Evolutionary conservation across 2,113 vertebrate species (phyloP), one percentile per base, ranked within the genome.

Genomic region (Motacilla tschutschensis): DNA sequence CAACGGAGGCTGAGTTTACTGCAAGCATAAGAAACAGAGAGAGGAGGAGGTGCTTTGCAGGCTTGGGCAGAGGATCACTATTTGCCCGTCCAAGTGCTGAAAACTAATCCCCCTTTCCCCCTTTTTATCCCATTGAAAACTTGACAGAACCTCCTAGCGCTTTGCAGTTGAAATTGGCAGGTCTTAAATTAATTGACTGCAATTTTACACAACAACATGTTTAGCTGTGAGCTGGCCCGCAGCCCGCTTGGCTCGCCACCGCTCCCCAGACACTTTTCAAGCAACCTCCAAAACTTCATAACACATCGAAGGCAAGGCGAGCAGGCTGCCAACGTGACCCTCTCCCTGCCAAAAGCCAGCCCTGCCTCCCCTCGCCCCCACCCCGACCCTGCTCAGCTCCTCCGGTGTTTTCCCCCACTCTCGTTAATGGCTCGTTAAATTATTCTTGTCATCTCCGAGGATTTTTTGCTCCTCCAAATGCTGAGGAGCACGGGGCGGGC

Each of bases 171-270:
- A 94, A 95, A 94, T 89, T 96, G 95, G 95, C 96, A 97, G 96
- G 93, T 94, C 94, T 93, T 91, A 96, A 96, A 96, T 96, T 96
- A 97, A 97, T 97, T 89, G 91, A 95, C 95, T 97, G 88, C 93
- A 94, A 92, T 96, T 97, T 97, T 95, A 96, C 94, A 96, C 94
- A 96, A 90, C 95, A 94, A 92, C 95, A 96, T 79, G 82, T 94
- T 95, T 92, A 92, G 95, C 92, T 91, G 91, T 36, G 64, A 89
- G 92, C 94, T 97, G 95, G 96, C 96, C 93, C 12, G 1, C 2
- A 1, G 92, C 95, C 97, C 93, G 94, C 76, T 91, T 93, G 88
- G 73, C 94, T 95, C 90, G 54, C 95, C 79, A 80, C 76, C 35
- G 8, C 83, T 96, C 95, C 95, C 95, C 83, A 91, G 96, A 94